Percentiles rank a stretch among this genome's conserved stretches.
Evolutionary conservation across 2,888 invertebrate genomes (phyloP).

Genomic region (Amblyteles armatorius): DNA sequence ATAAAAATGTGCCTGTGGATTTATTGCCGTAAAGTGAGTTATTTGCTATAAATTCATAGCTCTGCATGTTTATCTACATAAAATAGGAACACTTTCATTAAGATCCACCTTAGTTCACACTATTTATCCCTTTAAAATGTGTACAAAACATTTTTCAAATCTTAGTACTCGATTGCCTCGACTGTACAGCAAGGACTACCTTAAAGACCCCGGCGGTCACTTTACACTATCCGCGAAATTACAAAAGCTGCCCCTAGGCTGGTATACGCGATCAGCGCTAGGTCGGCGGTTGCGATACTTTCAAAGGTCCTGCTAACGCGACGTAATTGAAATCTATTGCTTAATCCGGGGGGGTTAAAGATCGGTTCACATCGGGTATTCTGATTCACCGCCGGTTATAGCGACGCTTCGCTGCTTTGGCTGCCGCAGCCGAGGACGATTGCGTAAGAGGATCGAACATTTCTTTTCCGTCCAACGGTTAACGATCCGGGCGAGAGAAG

Average conservation of each 20-base stretch:
- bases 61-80: too few species aligned
- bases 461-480: constrained; percentile 22
- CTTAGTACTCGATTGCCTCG: too few species aligned
- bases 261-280: constrained; percentile 52
- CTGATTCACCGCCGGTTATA: constrained; percentile 43
- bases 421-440: constrained; percentile 21
- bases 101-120: too few species aligned
- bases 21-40: too few species aligned
- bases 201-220: background rate
- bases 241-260: constrained; percentile 40
- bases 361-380: constrained; percentile 59
- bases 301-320: constrained; percentile 67
- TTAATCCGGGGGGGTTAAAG: constrained; percentile 66
- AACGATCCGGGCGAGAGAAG: constrained; percentile 15
- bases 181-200: too few species aligned
- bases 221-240: constrained; percentile 43
- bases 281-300: constrained; percentile 57
- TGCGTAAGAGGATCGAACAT: constrained; percentile 57
- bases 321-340: constrained; percentile 70
- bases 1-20: too few species aligned
- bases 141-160: too few species aligned
- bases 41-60: too few species aligned
- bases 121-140: too few species aligned
- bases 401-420: background rate
- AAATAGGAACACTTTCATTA: too few species aligned